Evolutionary conservation across 1,140 invertebrate species (phyloP), one percentile per base, ranked within the genome.

Genomic region (Eumeta japonica): DNA sequence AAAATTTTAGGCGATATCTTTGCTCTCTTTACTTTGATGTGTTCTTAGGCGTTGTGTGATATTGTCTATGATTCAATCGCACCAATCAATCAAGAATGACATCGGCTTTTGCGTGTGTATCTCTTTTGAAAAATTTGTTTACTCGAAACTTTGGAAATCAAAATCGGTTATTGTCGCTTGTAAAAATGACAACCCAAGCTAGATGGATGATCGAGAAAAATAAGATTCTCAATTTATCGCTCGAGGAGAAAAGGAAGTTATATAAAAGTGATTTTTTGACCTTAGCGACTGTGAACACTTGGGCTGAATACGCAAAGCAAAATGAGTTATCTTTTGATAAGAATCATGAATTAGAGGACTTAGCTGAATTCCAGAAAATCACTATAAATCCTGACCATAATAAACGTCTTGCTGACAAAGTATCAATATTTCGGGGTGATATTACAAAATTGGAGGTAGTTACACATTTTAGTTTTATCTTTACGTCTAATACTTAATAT

Each of bases 391-490:
- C 45, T 3, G 41, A 52, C 3, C 65, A 61, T 41, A 79, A 81
- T 47, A 44, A 51, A 17, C 48, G 58, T 2, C 43, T 88, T 7
- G 68, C 77, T n/a, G 58, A 79, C 9, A 86, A 85, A 62, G 70
- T 89, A 13, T 83, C 83, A 2, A 64, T 88, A 35, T 88, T 80
- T 75, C 68, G 75, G 62, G 91, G 90, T 7, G 90, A 94, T 62
- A 94, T 96, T n/a, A 94, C 92, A 1, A 79, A 77, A 28, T 71
- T 96, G 9, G 88, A 91, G 65, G 79, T 81, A 42, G 42, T 33
- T 39, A n/a, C n/a, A n/a, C n/a, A n/a, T n/a, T n/a, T n/a, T n/a
- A n/a, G n/a, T n/a, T n/a, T n/a, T n/a, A n/a, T n/a, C n/a, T n/a
- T n/a, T n/a, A n/a, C n/a, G n/a, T n/a, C n/a, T n/a, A n/a, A n/a